A percentile compares a stretch with the other conserved stretches of the same genome.
Conservation (phyloP, 2,113 vertebrate genomes). For the Machaerirhynchus nigripectus region DNA sequence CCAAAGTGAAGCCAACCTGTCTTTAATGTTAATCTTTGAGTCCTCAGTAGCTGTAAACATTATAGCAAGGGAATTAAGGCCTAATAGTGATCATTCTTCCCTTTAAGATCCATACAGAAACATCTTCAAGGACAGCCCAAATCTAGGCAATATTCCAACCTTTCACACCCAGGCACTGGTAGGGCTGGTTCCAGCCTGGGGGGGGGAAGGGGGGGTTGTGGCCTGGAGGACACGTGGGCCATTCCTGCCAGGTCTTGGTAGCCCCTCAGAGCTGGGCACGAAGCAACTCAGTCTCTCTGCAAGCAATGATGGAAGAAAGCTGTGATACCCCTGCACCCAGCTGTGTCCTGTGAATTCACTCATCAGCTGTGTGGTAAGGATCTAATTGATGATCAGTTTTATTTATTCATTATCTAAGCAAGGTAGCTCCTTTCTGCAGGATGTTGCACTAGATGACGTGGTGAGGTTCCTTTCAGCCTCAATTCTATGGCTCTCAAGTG, state of each 20-base stretch:
- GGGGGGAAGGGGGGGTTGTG: too few relatives aligned
- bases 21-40: background rate
- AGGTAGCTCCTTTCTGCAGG: background rate
- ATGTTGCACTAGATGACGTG: background rate
- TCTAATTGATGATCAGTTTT: background rate
- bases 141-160: background rate
- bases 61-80: background rate
- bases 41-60: background rate
- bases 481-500: fast-evolving
- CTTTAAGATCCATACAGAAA: background rate
- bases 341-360: background rate
- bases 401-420: background rate
- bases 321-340: background rate
- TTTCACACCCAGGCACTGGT: background rate
- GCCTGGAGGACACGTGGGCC: background rate
- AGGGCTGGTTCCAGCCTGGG: background rate
- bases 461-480: background rate
- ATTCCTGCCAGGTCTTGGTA: background rate
- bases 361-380: background rate
- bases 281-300: background rate
- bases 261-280: background rate
- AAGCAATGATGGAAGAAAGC: background rate
- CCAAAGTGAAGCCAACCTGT: background rate
- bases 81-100: background rate
- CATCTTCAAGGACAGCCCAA: background rate